Conservation (phyloP, 37 sponge, comb jelly and placozoan species). For the Hexactinellida sp. region DNA sequence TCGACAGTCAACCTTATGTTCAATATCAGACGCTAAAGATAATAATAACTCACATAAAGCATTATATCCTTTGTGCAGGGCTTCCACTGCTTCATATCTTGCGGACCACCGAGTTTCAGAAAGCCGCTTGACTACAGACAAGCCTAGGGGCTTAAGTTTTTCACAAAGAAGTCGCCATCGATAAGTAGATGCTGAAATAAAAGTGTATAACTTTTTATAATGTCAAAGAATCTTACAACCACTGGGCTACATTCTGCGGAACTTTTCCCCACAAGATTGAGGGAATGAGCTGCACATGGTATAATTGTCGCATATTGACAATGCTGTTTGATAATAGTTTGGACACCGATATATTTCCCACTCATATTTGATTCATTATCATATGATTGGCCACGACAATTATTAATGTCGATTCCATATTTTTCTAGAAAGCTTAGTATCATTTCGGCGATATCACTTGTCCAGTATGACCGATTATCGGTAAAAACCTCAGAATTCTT, state of each 20-base stretch:
- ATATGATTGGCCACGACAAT: conserved; percentile 8
- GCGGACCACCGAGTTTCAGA: conserved; percentile 17
- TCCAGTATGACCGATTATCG: too few relatives aligned
- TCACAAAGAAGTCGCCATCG: conserved; percentile 18
- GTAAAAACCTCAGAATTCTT: too few relatives aligned
- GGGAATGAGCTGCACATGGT: conserved; percentile 16
- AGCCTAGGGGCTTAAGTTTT: conserved; percentile 17
- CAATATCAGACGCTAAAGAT: neutral
- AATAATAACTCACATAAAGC: conserved; percentile 11
- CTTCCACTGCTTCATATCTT: conserved; percentile 13
- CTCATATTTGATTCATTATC: neutral
- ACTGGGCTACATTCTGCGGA: conserved; percentile 14
- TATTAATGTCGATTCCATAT: too few relatives aligned
- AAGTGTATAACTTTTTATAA: neutral
- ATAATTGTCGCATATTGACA: conserved; percentile 11
- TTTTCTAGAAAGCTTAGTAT: too few relatives aligned
- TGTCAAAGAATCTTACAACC: conserved; percentile 17
- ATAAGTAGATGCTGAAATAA: neutral
- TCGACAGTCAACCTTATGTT: conserved; percentile 7
- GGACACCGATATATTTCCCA: conserved; percentile 12
- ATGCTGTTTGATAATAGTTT: neutral
- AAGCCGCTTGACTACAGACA: neutral
- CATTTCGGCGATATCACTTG: too few relatives aligned
- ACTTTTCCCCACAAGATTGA: conserved; percentile 8
- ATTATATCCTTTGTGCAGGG: conserved; percentile 17